phyloP scores from a whole-genome alignment of 2,113 vertebrate species.

The Festucalex cinctus region DNA sequence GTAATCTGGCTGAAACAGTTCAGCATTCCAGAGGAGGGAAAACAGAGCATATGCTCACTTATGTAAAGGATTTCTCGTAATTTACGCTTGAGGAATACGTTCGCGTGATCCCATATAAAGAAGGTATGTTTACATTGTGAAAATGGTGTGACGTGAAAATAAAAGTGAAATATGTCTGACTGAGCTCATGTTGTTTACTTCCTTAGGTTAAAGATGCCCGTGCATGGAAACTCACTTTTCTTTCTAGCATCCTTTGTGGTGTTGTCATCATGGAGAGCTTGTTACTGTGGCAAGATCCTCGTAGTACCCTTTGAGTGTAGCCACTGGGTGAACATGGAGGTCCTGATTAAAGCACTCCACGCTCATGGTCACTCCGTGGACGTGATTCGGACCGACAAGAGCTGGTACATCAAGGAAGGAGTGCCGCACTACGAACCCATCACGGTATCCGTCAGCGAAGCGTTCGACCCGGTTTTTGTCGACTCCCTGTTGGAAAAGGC shows the following conservation, averaged over 20 bases:
- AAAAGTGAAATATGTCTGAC: neutral
- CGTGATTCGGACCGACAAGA: slow-evolving; percentile 50
- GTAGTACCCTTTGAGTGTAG: slow-evolving; percentile 68
- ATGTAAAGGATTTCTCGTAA: slow-evolving; percentile 16
- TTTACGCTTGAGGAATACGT: slow-evolving; percentile 5
- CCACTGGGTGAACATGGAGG: slow-evolving; percentile 74
- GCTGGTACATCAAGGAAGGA: slow-evolving; percentile 67
- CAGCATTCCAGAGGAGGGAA: slow-evolving; percentile 8
- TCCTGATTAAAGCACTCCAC: slow-evolving; percentile 63
- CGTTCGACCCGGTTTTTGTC: slow-evolving; percentile 55
- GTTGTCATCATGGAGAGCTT: slow-evolving; percentile 17
- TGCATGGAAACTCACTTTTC: slow-evolving; percentile 8
- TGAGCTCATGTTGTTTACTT: neutral
- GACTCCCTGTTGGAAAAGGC: slow-evolving; percentile 41
- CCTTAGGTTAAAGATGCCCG: slow-evolving; percentile 35
- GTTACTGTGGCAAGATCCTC: slow-evolving; percentile 53
- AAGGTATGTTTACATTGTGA: slow-evolving; percentile 19
- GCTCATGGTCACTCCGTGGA: slow-evolving; percentile 54
- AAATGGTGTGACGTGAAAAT: neutral
- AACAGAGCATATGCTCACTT: slow-evolving; percentile 24
- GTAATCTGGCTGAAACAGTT: slow-evolving; percentile 5
- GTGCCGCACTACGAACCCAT: slow-evolving; percentile 52
- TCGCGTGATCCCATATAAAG: neutral
- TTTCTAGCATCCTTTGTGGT: slow-evolving; percentile 7
- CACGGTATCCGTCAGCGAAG: slow-evolving; percentile 46